Evolutionary conservation across 2,888 invertebrate genomes (phyloP).

Genomic region (Synergus gifuensis): DNA sequence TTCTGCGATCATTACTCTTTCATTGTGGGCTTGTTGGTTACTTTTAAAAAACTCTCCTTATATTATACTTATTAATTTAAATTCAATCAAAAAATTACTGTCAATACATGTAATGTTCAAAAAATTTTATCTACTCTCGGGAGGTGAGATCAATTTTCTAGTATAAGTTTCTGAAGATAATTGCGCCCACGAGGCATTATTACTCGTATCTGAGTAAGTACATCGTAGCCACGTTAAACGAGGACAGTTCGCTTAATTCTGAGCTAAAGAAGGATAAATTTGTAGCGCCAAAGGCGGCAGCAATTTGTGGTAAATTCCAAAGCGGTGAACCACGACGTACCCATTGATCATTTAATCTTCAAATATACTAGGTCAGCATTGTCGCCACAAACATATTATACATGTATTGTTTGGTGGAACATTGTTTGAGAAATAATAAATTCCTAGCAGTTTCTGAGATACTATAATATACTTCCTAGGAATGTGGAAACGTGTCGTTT

Average conservation of each 20-base stretch:
- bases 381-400: constrained; percentile 17
- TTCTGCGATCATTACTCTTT: background rate
- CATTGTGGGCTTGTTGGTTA: background rate
- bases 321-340: background rate
- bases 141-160: constrained; percentile 9
- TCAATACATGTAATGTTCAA: background rate
- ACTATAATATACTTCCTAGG: background rate
- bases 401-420: background rate
- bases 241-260: constrained; percentile 38
- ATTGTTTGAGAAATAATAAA: background rate
- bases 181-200: constrained; percentile 30
- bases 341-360: constrained; percentile 25
- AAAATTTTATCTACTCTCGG: background rate
- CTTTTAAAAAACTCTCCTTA: no score
- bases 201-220: constrained; percentile 8
- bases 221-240: background rate
- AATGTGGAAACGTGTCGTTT: constrained; percentile 1
- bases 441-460: background rate
- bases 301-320: constrained; percentile 1
- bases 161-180: constrained; percentile 14
- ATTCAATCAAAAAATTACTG: background rate
- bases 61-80: background rate
- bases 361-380: constrained; percentile 3
- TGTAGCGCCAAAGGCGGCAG: constrained; percentile 30
- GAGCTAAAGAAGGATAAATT: constrained; percentile 44